A percentile compares a stretch with the other conserved stretches of the same genome.
phyloP scores from a whole-genome alignment of 2,888 invertebrate genomes.

The Eilema depressum region DNA sequence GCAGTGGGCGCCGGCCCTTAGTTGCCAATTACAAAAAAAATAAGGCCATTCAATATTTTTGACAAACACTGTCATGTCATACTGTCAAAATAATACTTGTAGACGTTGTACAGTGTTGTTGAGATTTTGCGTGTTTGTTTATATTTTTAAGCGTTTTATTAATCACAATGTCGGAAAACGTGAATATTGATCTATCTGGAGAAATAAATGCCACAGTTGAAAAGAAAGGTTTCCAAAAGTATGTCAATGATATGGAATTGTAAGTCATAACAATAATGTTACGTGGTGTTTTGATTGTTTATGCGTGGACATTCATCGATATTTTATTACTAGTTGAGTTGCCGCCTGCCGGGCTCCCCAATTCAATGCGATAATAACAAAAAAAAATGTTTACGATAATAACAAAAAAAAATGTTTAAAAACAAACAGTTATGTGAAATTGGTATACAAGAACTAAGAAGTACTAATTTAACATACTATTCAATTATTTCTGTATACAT shows the following conservation, averaged over 20 bases:
- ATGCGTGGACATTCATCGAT: conserved; percentile 15
- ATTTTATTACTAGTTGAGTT: background rate
- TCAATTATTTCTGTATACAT: background rate
- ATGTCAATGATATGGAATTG: conserved; percentile 84
- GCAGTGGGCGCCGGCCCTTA: no score
- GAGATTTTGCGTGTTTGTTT: background rate
- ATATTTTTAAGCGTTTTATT: conserved; percentile 6
- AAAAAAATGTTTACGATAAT: background rate
- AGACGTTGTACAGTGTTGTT: background rate
- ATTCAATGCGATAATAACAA: background rate
- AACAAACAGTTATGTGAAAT: background rate
- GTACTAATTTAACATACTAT: background rate
- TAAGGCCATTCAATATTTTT: no score
- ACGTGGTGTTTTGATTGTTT: conserved; percentile 62
- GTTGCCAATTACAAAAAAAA: no score
- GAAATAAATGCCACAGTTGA: conserved; percentile 80
- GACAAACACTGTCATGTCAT: no score
- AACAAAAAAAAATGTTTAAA: background rate
- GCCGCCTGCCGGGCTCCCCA: background rate
- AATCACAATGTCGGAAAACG: conserved; percentile 77
- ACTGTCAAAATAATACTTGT: no score
- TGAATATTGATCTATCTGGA: conserved; percentile 82
- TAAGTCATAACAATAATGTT: conserved; percentile 72
- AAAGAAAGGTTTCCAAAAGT: conserved; percentile 84
- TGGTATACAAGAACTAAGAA: background rate